Base-by-base conservation (phyloP, 1,140 invertebrate genomes). In the Chrysopa pallens region DNA sequence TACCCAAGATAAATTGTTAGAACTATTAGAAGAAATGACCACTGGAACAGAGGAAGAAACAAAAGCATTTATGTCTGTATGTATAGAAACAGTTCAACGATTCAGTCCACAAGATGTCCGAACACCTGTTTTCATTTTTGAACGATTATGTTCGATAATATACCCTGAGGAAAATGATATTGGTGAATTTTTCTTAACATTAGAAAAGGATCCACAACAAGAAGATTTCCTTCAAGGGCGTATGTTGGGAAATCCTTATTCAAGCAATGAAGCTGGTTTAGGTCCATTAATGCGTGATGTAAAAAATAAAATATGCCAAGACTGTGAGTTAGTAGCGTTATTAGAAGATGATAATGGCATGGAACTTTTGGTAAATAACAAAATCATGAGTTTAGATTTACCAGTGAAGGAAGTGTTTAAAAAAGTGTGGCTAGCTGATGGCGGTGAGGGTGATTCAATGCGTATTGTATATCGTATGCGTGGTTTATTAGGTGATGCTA, bases 391-490 rank as follows among this genome's bases (percentile, higher is more conserved):
- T 46, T 67, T 98, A 0, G 93, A 98, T 67, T 65, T 98, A 40
- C 84, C 88, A 0, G 92, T 98, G 0, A 91, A 90, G 61, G 92
- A 97, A 53, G 87, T 90, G 2, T 85, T 81, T 51, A 84, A 84
- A 52, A 84, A 84, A 60, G 68, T 84, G 6, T 95, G 91, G 89
- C 66, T 90, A 7, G 73, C 80, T 8, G 84, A 87, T 47, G 83
- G 83, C 29, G 82, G 79, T 6, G 84, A 90, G 43, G 78, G 80
- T 33, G 89, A 93, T 54, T 82, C 89, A 0, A 98, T 98, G 94
- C 73, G 91, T n/a, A 83, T 98, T 6, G 82, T 98, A n/a, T 98
- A 98, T 62, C 76, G 94, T 38, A 97, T 98, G 91, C 70, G 93
- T 48, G 94, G 94, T 4, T 63, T 98, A 15, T 72, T 97, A 6